phyloP scores from a whole-genome alignment of 2,797 vertebrate species.

The Silurus lanzhouensis region DNA sequence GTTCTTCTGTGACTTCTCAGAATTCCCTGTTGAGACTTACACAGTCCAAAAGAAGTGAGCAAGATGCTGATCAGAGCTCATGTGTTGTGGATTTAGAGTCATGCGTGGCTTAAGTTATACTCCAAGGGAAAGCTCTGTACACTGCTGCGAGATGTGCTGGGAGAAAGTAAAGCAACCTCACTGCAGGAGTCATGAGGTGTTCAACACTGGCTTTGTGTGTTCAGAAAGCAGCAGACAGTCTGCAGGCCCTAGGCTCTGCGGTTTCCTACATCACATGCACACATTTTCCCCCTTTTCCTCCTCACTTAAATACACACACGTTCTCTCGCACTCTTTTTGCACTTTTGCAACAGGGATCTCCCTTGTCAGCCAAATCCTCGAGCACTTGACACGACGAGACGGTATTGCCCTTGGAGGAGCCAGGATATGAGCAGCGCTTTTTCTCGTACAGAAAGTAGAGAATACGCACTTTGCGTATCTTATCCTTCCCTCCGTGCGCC shows the following conservation, averaged over 20 bases:
- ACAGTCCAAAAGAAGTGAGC: background rate
- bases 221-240: constrained; percentile 51
- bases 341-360: constrained; percentile 43
- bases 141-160: background rate
- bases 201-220: constrained; percentile 21
- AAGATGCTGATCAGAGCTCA: constrained; percentile 16
- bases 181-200: background rate
- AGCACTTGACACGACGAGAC: constrained; percentile 20
- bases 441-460: constrained; percentile 20
- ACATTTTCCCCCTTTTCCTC: background rate
- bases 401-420: constrained; percentile 17
- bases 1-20: constrained; percentile 4
- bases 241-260: constrained; percentile 45
- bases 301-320: constrained; percentile 34
- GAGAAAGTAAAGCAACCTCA: background rate
- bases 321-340: constrained; percentile 22
- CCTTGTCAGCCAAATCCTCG: constrained; percentile 39
- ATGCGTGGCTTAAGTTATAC: background rate
- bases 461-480: constrained; percentile 28
- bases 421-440: constrained; percentile 23
- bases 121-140: background rate
- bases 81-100: constrained; percentile 7
- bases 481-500: constrained; percentile 32
- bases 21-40: background rate
- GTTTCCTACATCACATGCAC: constrained; percentile 44